A percentile compares a stretch with the other conserved stretches of the same genome.
Conservation (phyloP, 2,797 vertebrate species). For the Choloepus didactylus region DNA sequence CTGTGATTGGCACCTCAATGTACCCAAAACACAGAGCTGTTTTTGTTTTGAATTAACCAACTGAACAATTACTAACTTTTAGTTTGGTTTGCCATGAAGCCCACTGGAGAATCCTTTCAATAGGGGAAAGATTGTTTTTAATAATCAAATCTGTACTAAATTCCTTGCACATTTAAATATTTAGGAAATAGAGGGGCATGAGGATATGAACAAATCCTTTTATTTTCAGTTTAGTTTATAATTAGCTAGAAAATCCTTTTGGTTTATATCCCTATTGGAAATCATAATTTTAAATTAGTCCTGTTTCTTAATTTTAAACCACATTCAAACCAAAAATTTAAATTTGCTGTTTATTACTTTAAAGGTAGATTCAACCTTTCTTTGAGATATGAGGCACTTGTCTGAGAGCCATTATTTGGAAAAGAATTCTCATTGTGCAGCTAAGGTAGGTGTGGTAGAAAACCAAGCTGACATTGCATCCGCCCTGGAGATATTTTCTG, state of each 20-base stretch:
- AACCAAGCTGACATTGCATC: conserved; percentile 50
- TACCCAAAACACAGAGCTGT: neutral
- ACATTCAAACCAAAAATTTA: neutral
- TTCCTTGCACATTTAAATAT: neutral
- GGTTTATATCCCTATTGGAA: neutral
- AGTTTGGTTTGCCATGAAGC: neutral
- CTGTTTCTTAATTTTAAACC: conserved; percentile 57
- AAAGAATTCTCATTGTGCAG: neutral
- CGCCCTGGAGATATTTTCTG: conserved; percentile 60
- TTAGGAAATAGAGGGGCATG: neutral
- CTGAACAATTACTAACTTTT: neutral
- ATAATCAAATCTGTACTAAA: neutral
- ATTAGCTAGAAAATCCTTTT: conserved; percentile 17
- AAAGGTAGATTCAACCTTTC: neutral
- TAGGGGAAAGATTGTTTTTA: neutral
- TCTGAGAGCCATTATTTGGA: conserved; percentile 13
- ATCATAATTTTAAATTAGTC: neutral
- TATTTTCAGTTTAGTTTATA: conserved; percentile 34
- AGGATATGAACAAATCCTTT: neutral
- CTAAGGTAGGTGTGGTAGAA: conserved; percentile 6
- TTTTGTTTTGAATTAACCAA: neutral
- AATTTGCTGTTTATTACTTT: conserved; percentile 26
- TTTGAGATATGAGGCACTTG: neutral
- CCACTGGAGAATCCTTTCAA: neutral
- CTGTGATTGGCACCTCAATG: neutral